Evolutionary conservation across 1,140 invertebrate species (phyloP), one percentile per base, ranked within the genome.

Genomic region (Adelges cooleyi): DNA sequence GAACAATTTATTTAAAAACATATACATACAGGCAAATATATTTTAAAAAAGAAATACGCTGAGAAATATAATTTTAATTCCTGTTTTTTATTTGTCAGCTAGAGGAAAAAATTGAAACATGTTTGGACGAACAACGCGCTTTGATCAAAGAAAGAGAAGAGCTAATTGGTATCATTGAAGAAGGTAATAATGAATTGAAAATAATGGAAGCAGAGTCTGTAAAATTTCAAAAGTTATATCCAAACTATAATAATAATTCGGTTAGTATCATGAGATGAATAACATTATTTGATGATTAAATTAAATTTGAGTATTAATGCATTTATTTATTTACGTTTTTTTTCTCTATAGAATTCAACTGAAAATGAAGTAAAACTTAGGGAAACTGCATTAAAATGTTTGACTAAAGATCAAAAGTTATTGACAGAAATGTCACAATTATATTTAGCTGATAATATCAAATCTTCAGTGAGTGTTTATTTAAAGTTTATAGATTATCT

Each of bases 111-210:
- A 62, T 62, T n/a, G 17, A 48, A 6, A 46, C 44, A 17, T 62
- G 56, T 48, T 33, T 62, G 17, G 18, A 62, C 11, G 56, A 62
- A 29, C 56, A 62, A 48, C 56, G 56, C 2, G 4, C 46, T 4
- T 48, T 62, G 17, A 62, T 62, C 2, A 5, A 17, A n/a, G 56
- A 62, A 62, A 40, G 56, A 20, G 56, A 62, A 33, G 9, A 62
- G 2, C 20, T 62, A 6, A 46, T 62, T 0, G 2, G 17, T 1
- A 2, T 48, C 13, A 48, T 62, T 20, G 40, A 62, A 29, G 18
- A 33, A 6, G 56, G 56, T 8, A 62, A 62, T 10, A 11, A 62
- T 0, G 56, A 62, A 29, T 18, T 62, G 17, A 62, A 62, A 48
- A 22, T 9, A 2, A 29, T 62, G 17, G 56, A 62, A 62, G 17